A percentile compares a stretch with the other conserved stretches of the same genome.
These are phyloP conservation scores for Tachysurus vachellii DNA, from an alignment of 2,113 vertebrate species.

Conservation along the genomic window DNA sequence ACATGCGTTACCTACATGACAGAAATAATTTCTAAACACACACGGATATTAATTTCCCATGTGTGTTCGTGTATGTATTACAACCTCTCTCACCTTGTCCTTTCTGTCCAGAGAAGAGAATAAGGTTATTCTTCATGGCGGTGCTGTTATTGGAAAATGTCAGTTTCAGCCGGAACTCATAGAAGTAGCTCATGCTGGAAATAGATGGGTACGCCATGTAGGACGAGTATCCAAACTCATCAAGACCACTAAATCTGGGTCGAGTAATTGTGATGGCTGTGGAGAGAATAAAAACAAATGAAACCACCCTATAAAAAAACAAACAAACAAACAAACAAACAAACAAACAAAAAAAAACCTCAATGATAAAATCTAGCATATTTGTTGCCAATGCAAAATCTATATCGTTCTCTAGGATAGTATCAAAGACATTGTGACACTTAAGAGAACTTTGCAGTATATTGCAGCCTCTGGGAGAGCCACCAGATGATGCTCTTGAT, in stretches of 20 bases:
- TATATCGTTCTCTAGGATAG: neutral
- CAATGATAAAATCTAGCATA: neutral
- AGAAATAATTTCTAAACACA: conserved; percentile 19
- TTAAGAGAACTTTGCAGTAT: neutral
- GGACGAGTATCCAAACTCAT: conserved; percentile 81
- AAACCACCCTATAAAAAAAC: neutral
- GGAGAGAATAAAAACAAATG: conserved; percentile 52
- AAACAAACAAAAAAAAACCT: no score
- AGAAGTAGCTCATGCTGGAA: conserved; percentile 74
- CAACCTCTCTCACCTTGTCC: conserved; percentile 77
- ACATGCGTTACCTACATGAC: neutral
- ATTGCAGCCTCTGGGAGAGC: conserved; percentile 25
- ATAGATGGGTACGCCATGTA: conserved; percentile 78
- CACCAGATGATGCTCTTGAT: conserved; percentile 77
- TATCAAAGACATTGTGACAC: neutral
- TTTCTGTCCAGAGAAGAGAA: conserved; percentile 86
- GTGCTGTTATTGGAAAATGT: conserved; percentile 74
- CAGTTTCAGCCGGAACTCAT: conserved; percentile 84
- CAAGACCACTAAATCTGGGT: conserved; percentile 77
- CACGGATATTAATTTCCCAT: conserved; percentile 22
- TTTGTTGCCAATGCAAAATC: neutral
- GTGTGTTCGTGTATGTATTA: neutral
- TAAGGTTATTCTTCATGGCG: conserved; percentile 81
- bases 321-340: no score
- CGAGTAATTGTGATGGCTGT: conserved; percentile 79